phyloP scores from a whole-genome alignment of 2,113 vertebrate species.

The Tonatia bakeri region DNA sequence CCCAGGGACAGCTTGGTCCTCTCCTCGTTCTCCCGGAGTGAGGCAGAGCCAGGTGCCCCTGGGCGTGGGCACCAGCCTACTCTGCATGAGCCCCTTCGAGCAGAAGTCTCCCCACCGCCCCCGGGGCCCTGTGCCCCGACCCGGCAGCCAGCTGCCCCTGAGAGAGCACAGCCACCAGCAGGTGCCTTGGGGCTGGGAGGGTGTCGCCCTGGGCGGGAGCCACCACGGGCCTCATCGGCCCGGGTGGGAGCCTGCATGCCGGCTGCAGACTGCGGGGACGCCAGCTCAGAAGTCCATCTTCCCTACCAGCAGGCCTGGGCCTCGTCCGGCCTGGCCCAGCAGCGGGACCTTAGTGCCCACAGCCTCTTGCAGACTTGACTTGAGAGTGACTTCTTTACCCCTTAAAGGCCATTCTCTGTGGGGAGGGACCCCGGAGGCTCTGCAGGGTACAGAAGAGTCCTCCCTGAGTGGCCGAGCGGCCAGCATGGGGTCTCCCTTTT shows the following conservation, averaged over 20 bases:
- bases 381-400: background rate
- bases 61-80: background rate
- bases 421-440: background rate
- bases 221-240: too few species aligned
- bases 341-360: background rate
- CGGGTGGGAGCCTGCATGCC: background rate
- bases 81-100: background rate
- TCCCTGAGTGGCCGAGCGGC: background rate
- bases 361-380: too few species aligned
- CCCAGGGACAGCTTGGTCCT: fast-evolving
- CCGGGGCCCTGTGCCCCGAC: fast-evolving
- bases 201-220: background rate
- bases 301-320: background rate
- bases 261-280: too few species aligned
- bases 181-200: fast-evolving
- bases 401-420: too few species aligned
- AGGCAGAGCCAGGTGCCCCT: background rate
- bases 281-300: background rate
- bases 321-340: background rate
- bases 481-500: too few species aligned
- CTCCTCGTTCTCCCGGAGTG: fast-evolving
- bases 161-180: too few species aligned
- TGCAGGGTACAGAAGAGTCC: background rate
- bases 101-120: background rate
- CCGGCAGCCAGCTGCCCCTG: background rate